phyloP scores from a whole-genome alignment of 2,113 vertebrate genomes.

The Harpagus bidentatus region DNA sequence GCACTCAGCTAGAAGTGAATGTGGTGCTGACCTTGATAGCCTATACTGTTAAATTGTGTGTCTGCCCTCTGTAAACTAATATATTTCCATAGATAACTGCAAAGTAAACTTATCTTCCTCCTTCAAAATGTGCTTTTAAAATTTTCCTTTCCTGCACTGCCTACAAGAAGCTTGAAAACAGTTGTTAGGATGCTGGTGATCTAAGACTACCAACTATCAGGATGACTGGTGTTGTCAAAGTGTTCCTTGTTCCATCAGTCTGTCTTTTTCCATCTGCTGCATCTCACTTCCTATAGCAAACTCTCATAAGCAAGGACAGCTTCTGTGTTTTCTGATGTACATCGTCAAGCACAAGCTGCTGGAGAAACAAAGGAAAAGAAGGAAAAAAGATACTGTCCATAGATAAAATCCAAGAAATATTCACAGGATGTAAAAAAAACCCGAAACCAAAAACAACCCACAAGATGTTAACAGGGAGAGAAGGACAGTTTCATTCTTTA shows the following conservation, averaged over 20 bases:
- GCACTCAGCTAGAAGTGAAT: neutral
- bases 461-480: neutral
- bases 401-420: neutral
- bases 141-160: neutral
- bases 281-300: neutral
- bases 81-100: neutral
- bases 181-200: neutral
- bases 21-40: neutral
- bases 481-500: neutral
- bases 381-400: neutral
- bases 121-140: neutral
- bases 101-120: neutral
- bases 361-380: neutral
- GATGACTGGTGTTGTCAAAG: neutral
- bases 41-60: neutral
- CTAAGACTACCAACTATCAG: neutral
- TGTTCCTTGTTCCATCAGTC: neutral
- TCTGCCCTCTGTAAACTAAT: neutral
- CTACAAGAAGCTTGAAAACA: neutral
- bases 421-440: neutral
- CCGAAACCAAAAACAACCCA: too few species aligned
- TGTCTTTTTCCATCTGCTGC: neutral
- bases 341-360: neutral
- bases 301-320: neutral
- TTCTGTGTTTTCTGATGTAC: neutral